Conservation (phyloP, 1,140 invertebrate species). For the Aculops lycopersici region DNA sequence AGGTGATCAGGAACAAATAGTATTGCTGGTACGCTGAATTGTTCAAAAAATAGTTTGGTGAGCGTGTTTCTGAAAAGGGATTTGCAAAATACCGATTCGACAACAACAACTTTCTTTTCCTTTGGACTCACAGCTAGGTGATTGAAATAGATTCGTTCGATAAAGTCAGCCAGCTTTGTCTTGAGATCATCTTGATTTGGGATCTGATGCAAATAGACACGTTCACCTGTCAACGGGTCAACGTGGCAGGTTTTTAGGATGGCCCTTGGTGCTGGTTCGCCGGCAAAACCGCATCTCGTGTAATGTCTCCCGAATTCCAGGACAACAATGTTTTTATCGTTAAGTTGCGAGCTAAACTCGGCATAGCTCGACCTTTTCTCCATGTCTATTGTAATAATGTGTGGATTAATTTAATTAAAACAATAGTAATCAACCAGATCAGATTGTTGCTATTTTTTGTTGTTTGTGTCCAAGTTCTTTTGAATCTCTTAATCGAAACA, state of each 20-base stretch:
- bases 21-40: conserved; percentile 52
- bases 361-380: neutral
- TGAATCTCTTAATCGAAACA: too few relatives aligned
- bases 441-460: too few relatives aligned
- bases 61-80: conserved; percentile 46
- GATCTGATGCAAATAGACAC: conserved; percentile 27
- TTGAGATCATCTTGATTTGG: conserved; percentile 37
- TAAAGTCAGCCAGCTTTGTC: conserved; percentile 50
- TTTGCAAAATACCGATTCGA: conserved; percentile 54
- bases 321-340: conserved; percentile 55
- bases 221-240: conserved; percentile 26
- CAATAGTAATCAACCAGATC: too few relatives aligned
- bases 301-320: conserved; percentile 65
- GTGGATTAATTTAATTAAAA: too few relatives aligned
- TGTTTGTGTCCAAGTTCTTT: too few relatives aligned
- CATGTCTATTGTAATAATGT: neutral
- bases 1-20: conserved; percentile 42
- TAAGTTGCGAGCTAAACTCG: neutral
- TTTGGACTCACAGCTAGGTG: conserved; percentile 64
- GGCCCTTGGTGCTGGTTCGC: conserved; percentile 47
- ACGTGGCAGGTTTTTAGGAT: conserved; percentile 46
- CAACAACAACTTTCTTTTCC: conserved; percentile 52
- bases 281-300: conserved; percentile 70
- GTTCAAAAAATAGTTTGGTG: conserved; percentile 57
- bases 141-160: conserved; percentile 60